These are phyloP conservation scores for Mechanitis messenoides DNA, from an alignment of 2,888 invertebrate species.

Conservation along the genomic window DNA sequence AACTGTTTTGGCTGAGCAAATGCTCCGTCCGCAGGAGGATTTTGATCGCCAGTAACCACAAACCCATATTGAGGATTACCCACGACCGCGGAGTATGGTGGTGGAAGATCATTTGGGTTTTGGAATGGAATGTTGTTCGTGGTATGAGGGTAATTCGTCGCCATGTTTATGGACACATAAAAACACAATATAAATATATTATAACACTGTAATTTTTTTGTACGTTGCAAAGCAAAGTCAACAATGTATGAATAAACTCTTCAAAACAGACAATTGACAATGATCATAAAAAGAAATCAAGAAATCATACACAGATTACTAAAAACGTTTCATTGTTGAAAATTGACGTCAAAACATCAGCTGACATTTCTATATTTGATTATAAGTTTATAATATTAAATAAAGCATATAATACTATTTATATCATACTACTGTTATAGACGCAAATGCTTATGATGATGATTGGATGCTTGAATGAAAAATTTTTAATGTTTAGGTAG, in stretches of 20 bases:
- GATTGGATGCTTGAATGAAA: no score
- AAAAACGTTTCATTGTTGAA: no score
- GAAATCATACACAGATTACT: no score
- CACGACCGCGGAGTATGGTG: conserved; percentile 67
- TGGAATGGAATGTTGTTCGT: conserved; percentile 40
- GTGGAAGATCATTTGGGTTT: conserved; percentile 64
- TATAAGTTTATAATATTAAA: not conserved
- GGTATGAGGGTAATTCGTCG: conserved; percentile 42
- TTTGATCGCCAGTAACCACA: conserved; percentile 36
- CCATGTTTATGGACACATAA: conserved; percentile 39
- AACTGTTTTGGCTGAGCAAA: conserved; percentile 54
- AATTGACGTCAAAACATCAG: not conserved
- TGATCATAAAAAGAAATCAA: no score
- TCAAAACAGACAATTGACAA: conserved; percentile 2
- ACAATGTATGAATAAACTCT: not conserved
- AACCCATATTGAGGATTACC: conserved; percentile 66
- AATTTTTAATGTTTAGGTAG: no score
- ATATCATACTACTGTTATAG: no score
- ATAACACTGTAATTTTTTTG: conserved; percentile 8
- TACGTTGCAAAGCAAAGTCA: not conserved
- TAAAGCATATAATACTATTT: no score
- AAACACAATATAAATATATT: not conserved
- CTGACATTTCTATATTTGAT: not conserved
- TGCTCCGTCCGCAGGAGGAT: conserved; percentile 34
- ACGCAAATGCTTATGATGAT: no score